Evolutionary conservation across 2,797 vertebrate genomes (phyloP).

Genomic region (Paramormyrops hopkinsi): DNA sequence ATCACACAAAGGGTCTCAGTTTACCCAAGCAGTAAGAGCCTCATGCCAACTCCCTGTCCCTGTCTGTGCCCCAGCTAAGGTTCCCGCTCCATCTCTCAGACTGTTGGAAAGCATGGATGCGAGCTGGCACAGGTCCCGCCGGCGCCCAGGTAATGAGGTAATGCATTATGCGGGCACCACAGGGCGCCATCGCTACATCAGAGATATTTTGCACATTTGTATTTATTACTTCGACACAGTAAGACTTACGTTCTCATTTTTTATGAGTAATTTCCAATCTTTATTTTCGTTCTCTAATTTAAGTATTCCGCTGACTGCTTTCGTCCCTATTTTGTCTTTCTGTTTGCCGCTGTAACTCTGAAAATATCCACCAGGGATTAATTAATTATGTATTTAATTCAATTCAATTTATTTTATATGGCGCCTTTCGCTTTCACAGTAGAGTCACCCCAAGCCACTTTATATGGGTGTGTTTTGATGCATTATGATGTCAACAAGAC

Average conservation of each 20-base stretch:
- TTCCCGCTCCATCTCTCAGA: neutral
- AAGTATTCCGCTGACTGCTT: neutral
- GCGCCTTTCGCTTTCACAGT: neutral
- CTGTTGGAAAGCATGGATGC: neutral
- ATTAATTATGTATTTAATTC: neutral
- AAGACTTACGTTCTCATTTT: neutral
- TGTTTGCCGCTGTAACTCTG: neutral
- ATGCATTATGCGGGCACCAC: neutral
- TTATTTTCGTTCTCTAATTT: neutral
- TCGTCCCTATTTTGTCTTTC: neutral
- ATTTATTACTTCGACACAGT: neutral
- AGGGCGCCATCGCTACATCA: neutral
- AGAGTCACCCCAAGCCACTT: neutral
- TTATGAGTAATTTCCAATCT: neutral
- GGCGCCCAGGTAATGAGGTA: neutral
- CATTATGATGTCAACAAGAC: neutral
- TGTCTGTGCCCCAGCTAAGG: neutral
- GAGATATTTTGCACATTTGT: conserved; percentile 14
- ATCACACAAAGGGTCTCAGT: neutral
- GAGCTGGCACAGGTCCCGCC: neutral
- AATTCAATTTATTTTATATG: neutral
- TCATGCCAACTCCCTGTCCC: neutral
- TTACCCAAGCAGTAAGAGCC: neutral
- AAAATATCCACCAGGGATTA: neutral
- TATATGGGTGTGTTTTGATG: neutral